phyloP scores from a whole-genome alignment of 2,797 vertebrate genomes.

The Lepus townsendii region DNA sequence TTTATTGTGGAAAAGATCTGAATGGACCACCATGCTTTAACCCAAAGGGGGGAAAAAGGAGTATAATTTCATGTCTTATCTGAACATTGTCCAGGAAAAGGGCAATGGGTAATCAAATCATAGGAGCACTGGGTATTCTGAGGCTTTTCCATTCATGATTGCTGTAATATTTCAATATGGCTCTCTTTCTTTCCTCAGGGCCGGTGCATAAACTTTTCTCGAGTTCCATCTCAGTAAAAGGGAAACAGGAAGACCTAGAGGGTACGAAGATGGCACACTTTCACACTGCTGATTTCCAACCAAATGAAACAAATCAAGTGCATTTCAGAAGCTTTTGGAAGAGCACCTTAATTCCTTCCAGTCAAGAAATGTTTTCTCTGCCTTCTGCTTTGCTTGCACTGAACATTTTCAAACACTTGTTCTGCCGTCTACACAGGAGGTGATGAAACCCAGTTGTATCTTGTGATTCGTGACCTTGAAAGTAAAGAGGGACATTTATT shows the following conservation, averaged over 20 bases:
- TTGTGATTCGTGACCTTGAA: neutral
- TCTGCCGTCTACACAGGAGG: conserved; percentile 55
- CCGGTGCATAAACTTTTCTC: conserved; percentile 96
- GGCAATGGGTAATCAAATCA: neutral
- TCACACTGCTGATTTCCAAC: conserved; percentile 73
- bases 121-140: neutral
- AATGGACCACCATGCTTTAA: neutral
- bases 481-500: conserved; percentile 39
- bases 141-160: neutral
- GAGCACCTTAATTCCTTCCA: conserved; percentile 65
- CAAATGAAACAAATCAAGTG: conserved; percentile 78
- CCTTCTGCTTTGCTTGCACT: conserved; percentile 62
- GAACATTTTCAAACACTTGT: conserved; percentile 69
- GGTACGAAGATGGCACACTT: conserved; percentile 66
- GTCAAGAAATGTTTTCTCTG: conserved; percentile 72
- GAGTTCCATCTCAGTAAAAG: conserved; percentile 91
- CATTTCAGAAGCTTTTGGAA: conserved; percentile 77
- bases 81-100: neutral
- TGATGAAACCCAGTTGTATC: conserved; percentile 58
- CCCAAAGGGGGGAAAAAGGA: neutral
- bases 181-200: conserved; percentile 90
- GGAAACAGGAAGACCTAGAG: conserved; percentile 61
- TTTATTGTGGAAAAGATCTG: neutral
- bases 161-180: conserved; percentile 2
- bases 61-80: neutral